Percentiles rank a stretch among this genome's conserved stretches.
Conservation (phyloP, 2,797 vertebrate genomes). For the Hoplostethus mediterraneus region DNA sequence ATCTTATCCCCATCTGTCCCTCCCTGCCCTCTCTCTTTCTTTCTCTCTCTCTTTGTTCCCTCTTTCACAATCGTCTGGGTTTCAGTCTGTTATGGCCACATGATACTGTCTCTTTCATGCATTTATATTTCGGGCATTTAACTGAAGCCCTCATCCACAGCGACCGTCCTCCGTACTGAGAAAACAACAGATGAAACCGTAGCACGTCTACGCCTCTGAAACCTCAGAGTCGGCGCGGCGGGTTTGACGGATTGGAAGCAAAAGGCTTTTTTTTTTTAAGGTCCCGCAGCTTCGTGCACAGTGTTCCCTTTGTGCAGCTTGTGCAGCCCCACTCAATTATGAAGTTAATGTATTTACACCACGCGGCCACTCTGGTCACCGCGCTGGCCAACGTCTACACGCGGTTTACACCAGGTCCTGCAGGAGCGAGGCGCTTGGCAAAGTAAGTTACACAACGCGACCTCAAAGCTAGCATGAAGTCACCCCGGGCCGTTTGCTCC, state of each 20-base stretch:
- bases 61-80: slow-evolving; percentile 15
- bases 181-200: slow-evolving; percentile 24
- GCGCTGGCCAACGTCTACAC: slow-evolving; percentile 48
- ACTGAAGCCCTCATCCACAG: too few relatives aligned
- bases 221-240: neutral
- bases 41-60: slow-evolving; percentile 27
- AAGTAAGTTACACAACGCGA: slow-evolving; percentile 53
- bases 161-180: neutral
- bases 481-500: slow-evolving; percentile 44
- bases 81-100: slow-evolving; percentile 15
- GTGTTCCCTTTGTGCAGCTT: slow-evolving; percentile 65
- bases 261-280: slow-evolving; percentile 7
- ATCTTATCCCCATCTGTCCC: slow-evolving; percentile 65
- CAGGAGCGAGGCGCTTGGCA: slow-evolving; percentile 56
- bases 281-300: slow-evolving; percentile 40
- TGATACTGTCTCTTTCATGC: slow-evolving; percentile 12
- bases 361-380: slow-evolving; percentile 43
- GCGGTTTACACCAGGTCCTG: slow-evolving; percentile 52
- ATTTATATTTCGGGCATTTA: slow-evolving; percentile 5
- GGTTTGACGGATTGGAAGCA: slow-evolving; percentile 24
- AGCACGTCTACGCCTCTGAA: neutral
- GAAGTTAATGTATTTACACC: slow-evolving; percentile 60
- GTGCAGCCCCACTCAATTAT: slow-evolving; percentile 57
- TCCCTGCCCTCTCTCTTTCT: slow-evolving; percentile 18
- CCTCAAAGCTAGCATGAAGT: slow-evolving; percentile 50